Evolutionary conservation across 2,797 vertebrate genomes (phyloP).

Genomic region (Sebastes trivittatus): DNA sequence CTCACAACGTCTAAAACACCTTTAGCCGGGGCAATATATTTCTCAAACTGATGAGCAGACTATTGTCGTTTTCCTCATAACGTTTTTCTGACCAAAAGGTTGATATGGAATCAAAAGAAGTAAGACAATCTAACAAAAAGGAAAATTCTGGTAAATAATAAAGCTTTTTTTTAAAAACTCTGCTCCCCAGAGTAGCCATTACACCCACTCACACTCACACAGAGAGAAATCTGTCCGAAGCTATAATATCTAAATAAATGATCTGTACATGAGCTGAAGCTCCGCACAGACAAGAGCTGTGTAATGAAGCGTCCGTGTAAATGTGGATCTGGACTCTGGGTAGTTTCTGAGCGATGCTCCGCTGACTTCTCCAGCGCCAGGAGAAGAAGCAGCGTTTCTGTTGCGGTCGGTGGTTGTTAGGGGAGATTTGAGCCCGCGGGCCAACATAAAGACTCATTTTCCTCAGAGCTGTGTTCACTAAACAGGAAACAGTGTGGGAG

Average conservation of each 20-base stretch:
- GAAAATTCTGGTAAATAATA: background rate
- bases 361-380: constrained; percentile 22
- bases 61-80: background rate
- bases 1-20: background rate
- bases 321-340: constrained; percentile 1
- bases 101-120: background rate
- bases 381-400: constrained; percentile 5
- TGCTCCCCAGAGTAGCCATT: constrained; percentile 4
- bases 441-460: constrained; percentile 22
- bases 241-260: constrained; percentile 31
- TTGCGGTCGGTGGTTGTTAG: constrained; percentile 15
- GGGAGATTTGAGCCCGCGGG: constrained; percentile 26
- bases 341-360: constrained; percentile 18
- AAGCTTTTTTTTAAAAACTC: constrained; percentile 17
- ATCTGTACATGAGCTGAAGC: constrained; percentile 9
- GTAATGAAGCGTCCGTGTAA: constrained; percentile 49
- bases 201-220: constrained; percentile 25
- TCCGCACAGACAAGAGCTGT: constrained; percentile 12
- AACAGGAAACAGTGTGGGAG: constrained; percentile 59
- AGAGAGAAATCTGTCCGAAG: constrained; percentile 12
- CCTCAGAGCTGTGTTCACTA: constrained; percentile 49
- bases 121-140: background rate
- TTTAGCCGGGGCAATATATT: background rate
- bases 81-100: background rate
- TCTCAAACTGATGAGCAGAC: background rate